These are phyloP conservation scores for Lepidostoma basale DNA, from an alignment of 1,140 invertebrate genomes.

Conservation along the genomic window DNA sequence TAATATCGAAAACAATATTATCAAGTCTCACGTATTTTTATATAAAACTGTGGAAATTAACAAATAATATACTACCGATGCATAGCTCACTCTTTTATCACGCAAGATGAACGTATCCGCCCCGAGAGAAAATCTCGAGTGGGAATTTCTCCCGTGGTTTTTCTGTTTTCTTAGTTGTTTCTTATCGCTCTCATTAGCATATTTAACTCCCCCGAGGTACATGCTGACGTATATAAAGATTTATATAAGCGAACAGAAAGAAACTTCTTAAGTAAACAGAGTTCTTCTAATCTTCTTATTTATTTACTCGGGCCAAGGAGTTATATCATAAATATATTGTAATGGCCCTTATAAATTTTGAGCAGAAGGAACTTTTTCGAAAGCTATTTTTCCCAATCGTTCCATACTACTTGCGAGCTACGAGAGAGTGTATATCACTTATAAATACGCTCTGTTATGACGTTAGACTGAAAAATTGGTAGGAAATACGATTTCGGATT, in stretches of 20 bases:
- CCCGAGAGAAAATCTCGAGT: not conserved
- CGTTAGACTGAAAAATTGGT: constrained; percentile 10
- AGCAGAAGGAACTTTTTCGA: constrained; percentile 16
- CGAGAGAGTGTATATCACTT: not conserved
- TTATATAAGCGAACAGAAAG: constrained; percentile 7
- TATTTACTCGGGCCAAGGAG: constrained; percentile 19
- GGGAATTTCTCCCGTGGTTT: constrained; percentile 3
- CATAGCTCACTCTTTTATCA: too few relatives aligned
- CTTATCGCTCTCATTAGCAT: constrained; percentile 9
- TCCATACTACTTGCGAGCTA: not conserved
- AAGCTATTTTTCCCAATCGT: constrained; percentile 10
- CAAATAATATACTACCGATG: too few relatives aligned
- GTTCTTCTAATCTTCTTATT: constrained; percentile 16
- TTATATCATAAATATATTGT: constrained; percentile 17
- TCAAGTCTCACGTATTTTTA: too few relatives aligned
- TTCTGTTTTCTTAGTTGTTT: constrained; percentile 9
- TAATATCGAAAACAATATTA: too few relatives aligned
- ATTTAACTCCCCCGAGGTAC: constrained; percentile 8
- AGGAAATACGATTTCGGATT: constrained; percentile 1
- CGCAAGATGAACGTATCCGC: not conserved
- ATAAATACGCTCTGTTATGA: constrained; percentile 7
- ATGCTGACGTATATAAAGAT: not conserved
- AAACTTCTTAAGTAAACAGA: constrained; percentile 17
- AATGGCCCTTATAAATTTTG: constrained; percentile 14
- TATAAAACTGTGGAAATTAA: too few relatives aligned